A percentile compares a stretch with the other conserved stretches of the same genome.
Conservation (phyloP, 2,888 invertebrate genomes). For the Callosobruchus maculatus region DNA sequence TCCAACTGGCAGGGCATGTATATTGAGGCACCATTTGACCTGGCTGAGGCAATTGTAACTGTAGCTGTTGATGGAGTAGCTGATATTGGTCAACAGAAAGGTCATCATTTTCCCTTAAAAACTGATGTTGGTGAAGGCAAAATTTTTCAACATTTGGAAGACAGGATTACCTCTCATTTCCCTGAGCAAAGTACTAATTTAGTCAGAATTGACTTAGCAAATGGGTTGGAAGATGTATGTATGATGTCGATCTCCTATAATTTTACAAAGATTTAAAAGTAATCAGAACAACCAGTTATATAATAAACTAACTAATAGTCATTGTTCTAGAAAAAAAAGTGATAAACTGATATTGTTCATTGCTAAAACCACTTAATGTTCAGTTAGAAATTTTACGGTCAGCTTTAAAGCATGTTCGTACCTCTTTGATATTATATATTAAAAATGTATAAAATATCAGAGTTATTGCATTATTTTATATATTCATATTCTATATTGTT, state of each 20-base stretch:
- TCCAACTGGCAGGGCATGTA: slow-evolving; percentile 67
- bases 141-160: slow-evolving; percentile 57
- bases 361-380: too few relatives aligned
- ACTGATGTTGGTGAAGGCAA: slow-evolving; percentile 63
- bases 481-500: too few relatives aligned
- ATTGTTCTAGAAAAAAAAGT: too few relatives aligned
- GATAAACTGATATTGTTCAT: too few relatives aligned
- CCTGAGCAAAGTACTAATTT: slow-evolving; percentile 59
- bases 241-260: background rate
- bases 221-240: slow-evolving; percentile 63
- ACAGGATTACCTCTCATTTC: slow-evolving; percentile 59
- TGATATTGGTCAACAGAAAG: slow-evolving; percentile 53
- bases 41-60: slow-evolving; percentile 69
- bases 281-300: too few relatives aligned
- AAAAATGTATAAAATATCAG: too few relatives aligned
- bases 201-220: slow-evolving; percentile 61
- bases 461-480: too few relatives aligned
- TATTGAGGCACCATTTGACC: slow-evolving; percentile 66
- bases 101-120: slow-evolving; percentile 56
- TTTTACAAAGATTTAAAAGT: too few relatives aligned
- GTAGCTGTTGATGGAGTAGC: slow-evolving; percentile 68
- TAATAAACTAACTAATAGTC: too few relatives aligned
- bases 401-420: too few relatives aligned
- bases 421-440: too few relatives aligned
- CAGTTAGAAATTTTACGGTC: too few relatives aligned